phyloP scores from a whole-genome alignment of 2,113 vertebrate species.

The Aptenodytes forsteri region DNA sequence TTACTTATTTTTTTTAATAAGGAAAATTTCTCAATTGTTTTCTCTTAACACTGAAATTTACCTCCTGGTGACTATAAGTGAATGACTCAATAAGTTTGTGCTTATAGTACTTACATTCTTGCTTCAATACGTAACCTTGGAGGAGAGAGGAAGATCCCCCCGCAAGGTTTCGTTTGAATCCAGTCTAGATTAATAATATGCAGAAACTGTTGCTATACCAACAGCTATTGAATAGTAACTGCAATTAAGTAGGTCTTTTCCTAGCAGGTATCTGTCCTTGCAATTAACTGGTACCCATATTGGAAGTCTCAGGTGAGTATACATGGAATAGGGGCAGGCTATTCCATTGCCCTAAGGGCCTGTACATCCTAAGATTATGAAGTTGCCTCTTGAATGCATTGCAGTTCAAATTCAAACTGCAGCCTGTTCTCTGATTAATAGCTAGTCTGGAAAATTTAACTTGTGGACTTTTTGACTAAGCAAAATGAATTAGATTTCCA shows the following conservation, averaged over 20 bases:
- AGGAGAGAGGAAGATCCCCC: background rate
- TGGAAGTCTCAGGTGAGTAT: background rate
- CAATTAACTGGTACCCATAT: background rate
- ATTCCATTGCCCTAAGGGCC: background rate
- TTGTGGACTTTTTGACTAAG: background rate
- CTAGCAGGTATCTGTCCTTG: background rate
- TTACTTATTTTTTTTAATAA: background rate
- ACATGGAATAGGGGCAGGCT: background rate
- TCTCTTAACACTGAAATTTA: background rate
- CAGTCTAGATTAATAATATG: background rate
- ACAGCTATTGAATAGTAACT: background rate
- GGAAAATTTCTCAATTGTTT: background rate
- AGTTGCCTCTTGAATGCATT: background rate
- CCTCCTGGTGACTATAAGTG: background rate
- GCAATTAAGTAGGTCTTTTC: background rate
- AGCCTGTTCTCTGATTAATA: background rate
- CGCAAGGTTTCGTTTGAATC: background rate
- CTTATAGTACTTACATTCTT: background rate
- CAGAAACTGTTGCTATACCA: background rate
- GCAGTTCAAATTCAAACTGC: background rate
- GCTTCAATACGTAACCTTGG: background rate
- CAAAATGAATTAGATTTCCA: background rate
- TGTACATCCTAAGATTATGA: background rate
- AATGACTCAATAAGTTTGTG: background rate
- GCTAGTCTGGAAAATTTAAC: background rate